phyloP scores from a whole-genome alignment of 2,888 invertebrate genomes.

The Galerucella pusilla region DNA sequence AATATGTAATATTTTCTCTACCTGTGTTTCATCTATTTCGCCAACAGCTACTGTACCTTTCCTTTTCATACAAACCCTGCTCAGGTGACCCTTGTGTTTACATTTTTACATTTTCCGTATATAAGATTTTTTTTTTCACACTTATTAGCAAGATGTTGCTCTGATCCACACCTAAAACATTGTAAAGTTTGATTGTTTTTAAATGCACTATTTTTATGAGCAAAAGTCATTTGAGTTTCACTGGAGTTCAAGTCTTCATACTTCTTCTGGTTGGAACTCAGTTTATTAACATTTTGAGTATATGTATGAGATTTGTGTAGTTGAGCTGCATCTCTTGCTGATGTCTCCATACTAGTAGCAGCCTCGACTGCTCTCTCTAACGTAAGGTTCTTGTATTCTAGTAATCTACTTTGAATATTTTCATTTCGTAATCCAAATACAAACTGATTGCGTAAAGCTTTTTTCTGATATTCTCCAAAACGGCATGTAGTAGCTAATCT shows the following conservation, averaged over 20 bases:
- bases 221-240: background rate
- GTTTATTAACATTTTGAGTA: too few relatives aligned
- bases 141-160: slow-evolving; percentile 49
- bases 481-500: slow-evolving; percentile 44
- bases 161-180: slow-evolving; percentile 26
- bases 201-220: background rate
- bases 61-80: slow-evolving; percentile 9
- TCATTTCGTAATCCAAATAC: slow-evolving; percentile 47
- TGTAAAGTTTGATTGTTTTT: too few relatives aligned
- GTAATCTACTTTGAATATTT: slow-evolving; percentile 48
- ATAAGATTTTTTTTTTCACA: slow-evolving; percentile 34
- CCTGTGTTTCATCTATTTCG: slow-evolving; percentile 12
- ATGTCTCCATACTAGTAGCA: slow-evolving; percentile 12
- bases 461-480: slow-evolving; percentile 50
- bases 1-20: background rate
- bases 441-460: slow-evolving; percentile 51
- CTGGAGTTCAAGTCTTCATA: too few relatives aligned
- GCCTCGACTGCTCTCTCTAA: slow-evolving; percentile 39
- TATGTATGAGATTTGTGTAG: too few relatives aligned
- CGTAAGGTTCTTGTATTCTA: slow-evolving; percentile 47
- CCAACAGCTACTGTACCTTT: slow-evolving; percentile 6
- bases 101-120: background rate
- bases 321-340: too few relatives aligned
- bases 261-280: too few relatives aligned
- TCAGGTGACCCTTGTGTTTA: slow-evolving; percentile 16